Percentiles rank a stretch among this genome's conserved stretches.
phyloP scores from a whole-genome alignment of 1,140 invertebrate genomes.

The Lamellibrachia luymesi region DNA sequence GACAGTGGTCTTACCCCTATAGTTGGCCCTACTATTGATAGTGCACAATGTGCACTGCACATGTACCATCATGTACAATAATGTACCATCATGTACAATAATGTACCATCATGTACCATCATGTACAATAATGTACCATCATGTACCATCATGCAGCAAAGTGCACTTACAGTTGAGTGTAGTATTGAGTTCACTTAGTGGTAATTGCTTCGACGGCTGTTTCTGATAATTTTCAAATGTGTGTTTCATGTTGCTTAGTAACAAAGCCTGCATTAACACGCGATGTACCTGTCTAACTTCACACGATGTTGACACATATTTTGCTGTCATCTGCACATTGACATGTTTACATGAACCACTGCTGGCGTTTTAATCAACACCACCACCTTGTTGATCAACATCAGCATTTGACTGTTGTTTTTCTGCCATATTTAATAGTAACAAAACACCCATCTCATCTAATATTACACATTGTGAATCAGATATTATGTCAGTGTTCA shows the following conservation, averaged over 20 bases:
- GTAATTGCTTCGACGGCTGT: background rate
- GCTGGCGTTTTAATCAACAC: background rate
- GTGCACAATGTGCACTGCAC: no score
- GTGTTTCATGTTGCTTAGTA: background rate
- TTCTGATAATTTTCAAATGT: background rate
- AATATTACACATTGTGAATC: no score
- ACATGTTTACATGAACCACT: background rate
- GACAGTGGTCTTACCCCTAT: no score
- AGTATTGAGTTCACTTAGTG: background rate
- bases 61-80: no score
- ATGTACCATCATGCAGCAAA: no score
- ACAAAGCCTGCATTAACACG: background rate
- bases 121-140: no score
- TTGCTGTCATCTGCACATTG: background rate
- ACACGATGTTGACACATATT: background rate
- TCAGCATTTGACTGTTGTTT: background rate
- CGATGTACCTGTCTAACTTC: background rate
- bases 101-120: no score
- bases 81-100: no score
- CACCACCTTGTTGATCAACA: background rate
- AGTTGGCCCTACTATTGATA: no score
- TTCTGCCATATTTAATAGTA: background rate
- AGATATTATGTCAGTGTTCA: no score
- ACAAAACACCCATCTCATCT: no score
- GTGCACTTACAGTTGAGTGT: no score